Base-by-base conservation (phyloP, 2,888 invertebrate genomes). In the Callinectes sapidus region DNA sequence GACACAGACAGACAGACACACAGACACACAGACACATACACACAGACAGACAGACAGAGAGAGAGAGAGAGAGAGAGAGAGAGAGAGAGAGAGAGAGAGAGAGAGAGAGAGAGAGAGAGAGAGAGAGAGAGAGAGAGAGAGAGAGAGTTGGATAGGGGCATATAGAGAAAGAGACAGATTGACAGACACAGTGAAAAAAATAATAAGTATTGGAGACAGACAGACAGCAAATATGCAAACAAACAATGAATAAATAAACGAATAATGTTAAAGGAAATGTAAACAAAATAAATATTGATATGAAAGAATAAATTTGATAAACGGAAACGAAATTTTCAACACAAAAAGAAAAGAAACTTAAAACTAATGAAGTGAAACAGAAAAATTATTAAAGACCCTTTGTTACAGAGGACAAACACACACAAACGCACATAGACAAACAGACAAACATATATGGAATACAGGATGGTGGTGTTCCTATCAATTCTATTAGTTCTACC, bases 41-140 rank as follows among this genome's bases (percentile, higher is more conserved):
- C 42, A 42, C 42, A 42, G 3, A 42, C 8, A 39, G 23, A 42
- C 13, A 48, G 87, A 28, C 14, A 55, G 14, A 61, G 54, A 55
- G 61, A 61, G 35, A 89, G 89, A 54, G 18, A 61, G 89, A 28
- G 61, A 35, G 39, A 66, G 66, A 66, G 66, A 66, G 66, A 42
- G 42, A 88, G 55, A n/a, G 14, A 88, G 5, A 28, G 32, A 54
- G 55, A 2, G 55, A 88, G 55, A 23, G n/a, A n/a, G 88, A 54
- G 54, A 54, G 88, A 28, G n/a, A 61, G 66, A 35, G 66, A 61
- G 14, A 61, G 5, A 89, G n/a, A 42, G 39, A 42, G 32, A 54
- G 88, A 32, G 32, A 61, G 16, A 61, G 54, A 61, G 61, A 61
- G 39, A 89, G 89, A 55, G 18, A 61, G 89, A 28, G 66, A 35